Percentiles rank a stretch among this genome's conserved stretches.
Evolutionary conservation across 2,888 invertebrate genomes (phyloP).

Genomic region (Metallyticus violacea): DNA sequence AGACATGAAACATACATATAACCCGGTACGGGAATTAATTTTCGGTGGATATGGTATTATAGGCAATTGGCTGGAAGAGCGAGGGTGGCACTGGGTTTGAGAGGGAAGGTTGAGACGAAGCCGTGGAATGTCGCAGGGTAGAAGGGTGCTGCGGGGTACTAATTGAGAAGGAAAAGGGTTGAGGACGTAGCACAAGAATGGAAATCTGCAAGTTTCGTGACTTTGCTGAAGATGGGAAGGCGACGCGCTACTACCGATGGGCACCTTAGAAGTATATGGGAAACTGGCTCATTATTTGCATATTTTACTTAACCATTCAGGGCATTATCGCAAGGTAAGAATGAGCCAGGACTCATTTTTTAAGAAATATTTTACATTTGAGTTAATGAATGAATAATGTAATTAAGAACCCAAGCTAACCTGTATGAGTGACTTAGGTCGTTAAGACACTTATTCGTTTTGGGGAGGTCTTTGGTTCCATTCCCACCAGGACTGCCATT

Average conservation of each 20-base stretch:
- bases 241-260: background rate
- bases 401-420: too few relatives aligned
- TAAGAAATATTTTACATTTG: too few relatives aligned
- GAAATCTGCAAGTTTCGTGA: background rate
- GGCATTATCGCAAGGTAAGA: background rate
- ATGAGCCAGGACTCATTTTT: too few relatives aligned
- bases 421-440: too few relatives aligned
- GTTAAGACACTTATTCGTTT: too few relatives aligned
- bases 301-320: too few relatives aligned
- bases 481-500: too few relatives aligned
- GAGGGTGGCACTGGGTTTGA: background rate
- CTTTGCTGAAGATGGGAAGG: background rate
- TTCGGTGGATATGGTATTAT: conserved; percentile 33
- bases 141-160: background rate
- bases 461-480: too few relatives aligned
- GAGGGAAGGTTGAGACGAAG: background rate
- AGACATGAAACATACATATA: conserved; percentile 33
- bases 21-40: conserved; percentile 32
- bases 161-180: conserved; percentile 2
- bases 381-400: too few relatives aligned
- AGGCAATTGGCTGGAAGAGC: conserved; percentile 26
- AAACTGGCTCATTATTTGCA: background rate
- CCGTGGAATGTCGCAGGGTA: background rate
- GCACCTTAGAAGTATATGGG: background rate
- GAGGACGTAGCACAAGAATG: background rate